phyloP scores from a whole-genome alignment of 2,888 invertebrate species.

The Caenorhabditis sp. region DNA sequence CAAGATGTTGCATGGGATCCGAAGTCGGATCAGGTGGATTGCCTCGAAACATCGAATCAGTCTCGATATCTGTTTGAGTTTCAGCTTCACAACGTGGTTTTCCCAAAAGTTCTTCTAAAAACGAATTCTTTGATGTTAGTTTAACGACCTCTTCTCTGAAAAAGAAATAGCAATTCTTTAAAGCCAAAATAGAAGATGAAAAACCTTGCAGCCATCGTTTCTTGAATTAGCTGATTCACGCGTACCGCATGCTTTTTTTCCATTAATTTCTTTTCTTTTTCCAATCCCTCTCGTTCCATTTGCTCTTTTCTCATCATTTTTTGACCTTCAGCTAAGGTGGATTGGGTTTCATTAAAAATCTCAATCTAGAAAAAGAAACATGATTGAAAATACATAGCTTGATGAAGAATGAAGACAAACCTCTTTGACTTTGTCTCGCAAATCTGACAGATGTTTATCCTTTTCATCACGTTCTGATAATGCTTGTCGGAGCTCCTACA shows the following conservation, averaged over 20 bases:
- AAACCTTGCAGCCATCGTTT: constrained; percentile 62
- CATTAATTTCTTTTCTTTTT: constrained; percentile 59
- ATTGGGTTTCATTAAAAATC: constrained; percentile 47
- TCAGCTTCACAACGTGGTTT: constrained; percentile 17
- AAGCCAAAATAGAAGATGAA: background rate
- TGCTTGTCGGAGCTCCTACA: constrained; percentile 54
- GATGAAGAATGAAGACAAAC: constrained; percentile 21
- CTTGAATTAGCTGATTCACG: constrained; percentile 66
- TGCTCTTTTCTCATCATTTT: constrained; percentile 45
- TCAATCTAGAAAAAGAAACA: constrained; percentile 52
- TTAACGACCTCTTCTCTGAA: constrained; percentile 57
- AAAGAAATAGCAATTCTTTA: background rate
- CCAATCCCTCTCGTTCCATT: constrained; percentile 33
- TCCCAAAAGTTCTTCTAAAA: constrained; percentile 40
- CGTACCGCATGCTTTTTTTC: constrained; percentile 64
- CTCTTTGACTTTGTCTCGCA: constrained; percentile 67
- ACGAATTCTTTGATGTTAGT: constrained; percentile 42
- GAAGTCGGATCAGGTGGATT: constrained; percentile 41
- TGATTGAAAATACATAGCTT: background rate
- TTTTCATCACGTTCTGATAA: constrained; percentile 61
- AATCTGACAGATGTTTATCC: constrained; percentile 63
- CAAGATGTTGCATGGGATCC: constrained; percentile 33
- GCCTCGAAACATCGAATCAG: constrained; percentile 18
- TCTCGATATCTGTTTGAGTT: constrained; percentile 30
- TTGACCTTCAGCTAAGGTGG: constrained; percentile 42